Conservation (phyloP, 2,797 vertebrate species). For the Danio albolineatus region DNA sequence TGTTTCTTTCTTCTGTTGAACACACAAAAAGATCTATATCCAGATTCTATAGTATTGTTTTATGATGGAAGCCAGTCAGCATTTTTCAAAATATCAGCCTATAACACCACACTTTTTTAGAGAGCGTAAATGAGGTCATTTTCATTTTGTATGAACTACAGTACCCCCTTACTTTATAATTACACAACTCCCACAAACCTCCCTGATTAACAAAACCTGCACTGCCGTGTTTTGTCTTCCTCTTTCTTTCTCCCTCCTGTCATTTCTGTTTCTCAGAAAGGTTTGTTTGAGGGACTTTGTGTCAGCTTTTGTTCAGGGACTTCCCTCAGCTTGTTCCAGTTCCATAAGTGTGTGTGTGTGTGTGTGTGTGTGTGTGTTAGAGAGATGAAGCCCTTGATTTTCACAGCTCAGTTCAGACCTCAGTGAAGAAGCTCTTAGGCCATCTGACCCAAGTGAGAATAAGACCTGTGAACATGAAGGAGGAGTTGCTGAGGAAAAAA, state of each 20-base stretch:
- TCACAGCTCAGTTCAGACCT: constrained; percentile 42
- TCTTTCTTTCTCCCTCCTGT: neutral
- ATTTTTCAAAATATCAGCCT: too few species aligned
- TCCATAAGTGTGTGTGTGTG: constrained; percentile 1
- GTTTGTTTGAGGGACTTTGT: constrained; percentile 41
- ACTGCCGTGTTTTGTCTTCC: neutral
- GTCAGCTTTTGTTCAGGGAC: constrained; percentile 49
- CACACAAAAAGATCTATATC: too few species aligned
- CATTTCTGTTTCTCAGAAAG: constrained; percentile 32
- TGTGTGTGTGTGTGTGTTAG: neutral
- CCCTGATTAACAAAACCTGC: too few species aligned
- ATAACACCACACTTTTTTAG: too few species aligned
- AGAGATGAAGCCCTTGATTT: constrained; percentile 43
- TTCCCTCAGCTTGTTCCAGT: constrained; percentile 36
- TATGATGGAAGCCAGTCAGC: too few species aligned
- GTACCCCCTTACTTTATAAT: too few species aligned
- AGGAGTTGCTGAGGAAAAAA: constrained; percentile 14
- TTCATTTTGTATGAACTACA: too few species aligned
- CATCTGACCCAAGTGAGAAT: constrained; percentile 37
- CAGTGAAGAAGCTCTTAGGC: constrained; percentile 23
- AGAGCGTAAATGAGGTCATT: too few species aligned
- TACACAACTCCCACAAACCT: too few species aligned
- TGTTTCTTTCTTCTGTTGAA: too few species aligned
- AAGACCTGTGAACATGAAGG: constrained; percentile 30
- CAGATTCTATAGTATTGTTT: too few species aligned